A percentile compares a stretch with the other conserved stretches of the same genome.
Evolutionary conservation across 1,140 invertebrate genomes (phyloP).

Genomic region (Drosophila seguyi): DNA sequence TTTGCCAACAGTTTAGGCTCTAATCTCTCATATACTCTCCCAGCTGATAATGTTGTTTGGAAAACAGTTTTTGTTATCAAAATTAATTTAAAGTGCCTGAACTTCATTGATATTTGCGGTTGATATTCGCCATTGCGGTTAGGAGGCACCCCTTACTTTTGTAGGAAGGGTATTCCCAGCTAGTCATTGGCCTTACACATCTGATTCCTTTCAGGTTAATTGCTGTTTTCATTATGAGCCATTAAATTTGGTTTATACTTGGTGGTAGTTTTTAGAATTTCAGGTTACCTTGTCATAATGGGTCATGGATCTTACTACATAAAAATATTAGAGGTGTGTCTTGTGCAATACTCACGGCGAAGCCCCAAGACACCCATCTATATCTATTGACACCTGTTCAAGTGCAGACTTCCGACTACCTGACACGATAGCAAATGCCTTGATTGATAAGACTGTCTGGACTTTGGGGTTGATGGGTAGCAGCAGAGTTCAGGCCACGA

Average conservation of each 20-base stretch:
- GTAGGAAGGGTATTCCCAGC: constrained; percentile 9
- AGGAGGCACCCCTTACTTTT: constrained; percentile 18
- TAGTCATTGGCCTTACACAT: not conserved
- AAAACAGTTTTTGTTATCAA: constrained; percentile 18
- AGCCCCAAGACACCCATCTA: not conserved
- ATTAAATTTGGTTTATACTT: constrained; percentile 2
- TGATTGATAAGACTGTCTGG: constrained; percentile 27
- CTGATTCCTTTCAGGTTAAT: not conserved
- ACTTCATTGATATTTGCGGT: constrained; percentile 17
- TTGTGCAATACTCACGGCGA: constrained; percentile 10
- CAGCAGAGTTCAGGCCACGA: not conserved
- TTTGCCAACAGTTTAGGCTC: not conserved
- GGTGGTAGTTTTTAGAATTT: not conserved
- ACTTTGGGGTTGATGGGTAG: not conserved
- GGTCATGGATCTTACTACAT: not conserved
- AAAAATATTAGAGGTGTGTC: constrained; percentile 2
- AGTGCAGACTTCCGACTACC: constrained; percentile 26
- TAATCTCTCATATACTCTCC: constrained; percentile 3
- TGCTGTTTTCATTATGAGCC: not conserved
- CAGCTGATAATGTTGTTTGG: constrained; percentile 39
- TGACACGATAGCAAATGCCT: constrained; percentile 41
- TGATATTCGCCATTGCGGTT: constrained; percentile 26
- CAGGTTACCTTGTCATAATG: not conserved
- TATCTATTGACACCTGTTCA: constrained; percentile 21
- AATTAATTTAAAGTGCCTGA: constrained; percentile 14